Base-by-base conservation (phyloP, 92 coral and sea anemone genomes). In the Zoanthus gigantus region DNA sequence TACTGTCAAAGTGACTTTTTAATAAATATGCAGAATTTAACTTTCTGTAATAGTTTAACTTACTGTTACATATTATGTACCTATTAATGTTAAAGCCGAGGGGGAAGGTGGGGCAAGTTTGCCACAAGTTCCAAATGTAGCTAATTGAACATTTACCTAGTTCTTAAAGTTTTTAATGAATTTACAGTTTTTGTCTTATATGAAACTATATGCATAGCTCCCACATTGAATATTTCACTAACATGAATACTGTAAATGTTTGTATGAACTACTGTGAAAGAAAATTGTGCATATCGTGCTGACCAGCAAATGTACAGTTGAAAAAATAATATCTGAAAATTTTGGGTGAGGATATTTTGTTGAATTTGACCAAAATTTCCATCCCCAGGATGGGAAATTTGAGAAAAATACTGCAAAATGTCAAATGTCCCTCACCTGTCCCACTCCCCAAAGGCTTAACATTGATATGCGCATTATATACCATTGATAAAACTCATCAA, bases 121-220 rank as follows among this genome's bases (percentile, higher is more conserved):
- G 68, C 68, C n/a, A 5, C 9, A 61, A 61, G 28, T 14, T 61
- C 68, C 68, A 61, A 61, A 61, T 61, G 68, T 15, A 61, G 68
- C 68, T 61, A 61, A 0, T n/a, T 14, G 68, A 61, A 61, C 29
- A 61, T 61, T 61, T 61, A 14, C 28, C 68, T 61, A 14, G 28
- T 61, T 61, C 17, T 61, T 61, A 61, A n/a, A 0, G n/a, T 61
- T 61, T 61, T 14, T 61, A 61, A n/a, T 61, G 2, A 2, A 53
- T 76, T 86, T 17, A 76, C 76, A 76, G 23, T 23, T 23, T 76
- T 86, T n/a, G 83, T 66, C 44, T 76, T 60, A 73, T 58, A 23
- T 15, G 83, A 76, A 18, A 77, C 23, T 23, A 23, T 23, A 23
- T 65, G 65, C 68, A 61, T 14, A 61, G 68, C 68, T 61, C 68